Base-by-base conservation (phyloP, 2,113 vertebrate species). In the Lontra canadensis region DNA sequence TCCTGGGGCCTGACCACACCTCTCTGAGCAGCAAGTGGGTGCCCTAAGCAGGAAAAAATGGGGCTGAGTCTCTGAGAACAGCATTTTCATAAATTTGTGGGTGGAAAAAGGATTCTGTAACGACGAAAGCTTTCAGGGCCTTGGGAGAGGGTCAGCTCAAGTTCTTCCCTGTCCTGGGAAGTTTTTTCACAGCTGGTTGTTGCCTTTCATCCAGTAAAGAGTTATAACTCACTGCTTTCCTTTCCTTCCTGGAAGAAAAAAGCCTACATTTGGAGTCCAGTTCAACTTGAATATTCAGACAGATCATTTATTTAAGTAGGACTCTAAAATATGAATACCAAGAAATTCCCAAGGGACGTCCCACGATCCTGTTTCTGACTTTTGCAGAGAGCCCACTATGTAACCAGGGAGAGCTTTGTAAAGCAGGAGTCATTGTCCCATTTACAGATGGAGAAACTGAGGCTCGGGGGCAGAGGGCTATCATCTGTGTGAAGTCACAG, bases 41-140 rank as follows among this genome's bases (percentile, higher is more conserved):
- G 63, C 0, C 34, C 95, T 93, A 98, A 99, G 99, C 99, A 98
- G 99, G 99, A 63, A 99, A 99, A 98, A 88, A 99, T 99, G 15
- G 99, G 99, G 87, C 47, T 1, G 18, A 65, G 29, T n/a, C 63
- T 80, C 20, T 13, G 92, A 49, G 57, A 95, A 73, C 18, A 71
- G 93, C 57, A 26, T 59, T 85, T 96, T 74, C 74, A 59, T 71
- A 78, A 83, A 92, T 87, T 96, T 21, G 55, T 95, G 97, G 95
- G 94, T 96, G 87, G 97, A 96, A 95, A 95, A 55, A 89, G 63
- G 42, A 94, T 97, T 94, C 97, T 84, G 42, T 94, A 95, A 97
- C 36, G 92, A 52, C 1, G 14, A 96, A 98, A 91, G 90, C 94
- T 67, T 96, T 82, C 88, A 90, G 94, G 96, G 85, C 81, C 82